Percentiles rank a stretch among this genome's conserved stretches.
phyloP scores from a whole-genome alignment of 2,888 invertebrate genomes.

The Eristalis tenax region DNA sequence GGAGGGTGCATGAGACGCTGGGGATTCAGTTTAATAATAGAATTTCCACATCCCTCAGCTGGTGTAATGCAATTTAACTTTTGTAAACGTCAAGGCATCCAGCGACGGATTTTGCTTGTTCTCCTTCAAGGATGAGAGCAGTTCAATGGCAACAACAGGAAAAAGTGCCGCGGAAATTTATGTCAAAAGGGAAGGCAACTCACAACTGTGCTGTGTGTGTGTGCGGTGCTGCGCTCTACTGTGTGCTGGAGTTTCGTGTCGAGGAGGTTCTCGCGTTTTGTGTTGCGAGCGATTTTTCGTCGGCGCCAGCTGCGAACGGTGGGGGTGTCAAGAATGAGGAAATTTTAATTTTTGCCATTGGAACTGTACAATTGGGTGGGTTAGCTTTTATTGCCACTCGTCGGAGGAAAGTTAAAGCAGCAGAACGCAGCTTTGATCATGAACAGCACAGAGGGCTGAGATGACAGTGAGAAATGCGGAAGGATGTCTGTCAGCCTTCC shows the following conservation, averaged over 20 bases:
- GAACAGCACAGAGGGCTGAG: not conserved
- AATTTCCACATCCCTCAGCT: conserved; percentile 60
- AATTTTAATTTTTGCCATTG: not conserved
- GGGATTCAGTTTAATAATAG: conserved; percentile 51
- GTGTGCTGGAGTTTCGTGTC: not conserved
- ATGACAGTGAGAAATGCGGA: not conserved
- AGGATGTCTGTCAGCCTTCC: not conserved
- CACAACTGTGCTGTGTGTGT: conserved; percentile 17
- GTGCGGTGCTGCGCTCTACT: not conserved
- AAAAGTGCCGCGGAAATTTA: conserved; percentile 50
- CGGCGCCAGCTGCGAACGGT: too few relatives aligned
- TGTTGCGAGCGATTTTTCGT: too few relatives aligned
- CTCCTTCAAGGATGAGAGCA: conserved; percentile 12
- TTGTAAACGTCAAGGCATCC: conserved; percentile 62
- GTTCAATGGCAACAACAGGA: conserved; percentile 17
- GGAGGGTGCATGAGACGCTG: not conserved
- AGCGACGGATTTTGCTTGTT: conserved; percentile 21
- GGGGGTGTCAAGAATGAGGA: not conserved
- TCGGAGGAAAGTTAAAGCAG: not conserved
- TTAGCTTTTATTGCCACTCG: not conserved
- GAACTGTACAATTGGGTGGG: not conserved
- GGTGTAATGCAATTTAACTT: conserved; percentile 59
- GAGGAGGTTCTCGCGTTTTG: not conserved
- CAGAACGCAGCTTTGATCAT: not conserved
- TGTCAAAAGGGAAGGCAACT: conserved; percentile 29